Evolutionary conservation across 37 sponge, comb jelly and placozoan species (phyloP).

Genomic region (Beroe forskalii): DNA sequence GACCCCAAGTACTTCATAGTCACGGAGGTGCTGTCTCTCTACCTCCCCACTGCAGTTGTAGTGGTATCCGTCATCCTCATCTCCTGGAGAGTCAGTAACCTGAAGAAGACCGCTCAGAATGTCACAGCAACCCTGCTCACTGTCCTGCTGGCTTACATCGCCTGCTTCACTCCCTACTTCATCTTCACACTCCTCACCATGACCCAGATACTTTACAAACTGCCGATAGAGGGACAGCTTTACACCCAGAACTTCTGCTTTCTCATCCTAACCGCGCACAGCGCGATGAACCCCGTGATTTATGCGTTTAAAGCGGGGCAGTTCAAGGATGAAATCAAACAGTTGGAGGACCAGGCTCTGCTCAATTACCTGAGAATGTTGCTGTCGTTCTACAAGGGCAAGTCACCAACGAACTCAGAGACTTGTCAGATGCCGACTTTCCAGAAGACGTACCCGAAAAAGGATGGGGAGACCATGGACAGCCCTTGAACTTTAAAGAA

Average conservation of each 20-base stretch:
- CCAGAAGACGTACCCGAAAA: not conserved
- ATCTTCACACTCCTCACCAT: constrained; percentile 15
- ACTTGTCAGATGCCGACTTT: not conserved
- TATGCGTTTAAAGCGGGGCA: constrained; percentile 56
- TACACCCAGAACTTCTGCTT: constrained; percentile 41
- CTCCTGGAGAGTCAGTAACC: constrained; percentile 4
- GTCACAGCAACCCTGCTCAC: constrained; percentile 40
- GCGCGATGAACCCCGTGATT: constrained; percentile 16
- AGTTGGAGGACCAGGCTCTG: not conserved
- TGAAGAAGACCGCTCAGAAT: not conserved
- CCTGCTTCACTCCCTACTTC: constrained; percentile 61
- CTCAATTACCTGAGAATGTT: not conserved
- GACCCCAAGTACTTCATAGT: not conserved
- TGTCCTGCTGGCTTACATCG: constrained; percentile 18
- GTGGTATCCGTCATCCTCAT: constrained; percentile 19
- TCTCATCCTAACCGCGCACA: constrained; percentile 13
- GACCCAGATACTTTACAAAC: not conserved
- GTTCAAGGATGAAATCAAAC: constrained; percentile 28
- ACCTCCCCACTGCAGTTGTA: constrained; percentile 22
- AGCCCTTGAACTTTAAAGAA: not conserved
- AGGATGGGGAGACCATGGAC: not conserved
- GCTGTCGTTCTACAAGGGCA: not conserved
- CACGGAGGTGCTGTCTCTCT: constrained; percentile 31
- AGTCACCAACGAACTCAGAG: not conserved
- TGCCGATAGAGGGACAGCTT: not conserved